A percentile compares a stretch with the other conserved stretches of the same genome.
These are phyloP conservation scores for Microtus pennsylvanicus DNA, from an alignment of 2,113 vertebrate species.

Conservation along the genomic window DNA sequence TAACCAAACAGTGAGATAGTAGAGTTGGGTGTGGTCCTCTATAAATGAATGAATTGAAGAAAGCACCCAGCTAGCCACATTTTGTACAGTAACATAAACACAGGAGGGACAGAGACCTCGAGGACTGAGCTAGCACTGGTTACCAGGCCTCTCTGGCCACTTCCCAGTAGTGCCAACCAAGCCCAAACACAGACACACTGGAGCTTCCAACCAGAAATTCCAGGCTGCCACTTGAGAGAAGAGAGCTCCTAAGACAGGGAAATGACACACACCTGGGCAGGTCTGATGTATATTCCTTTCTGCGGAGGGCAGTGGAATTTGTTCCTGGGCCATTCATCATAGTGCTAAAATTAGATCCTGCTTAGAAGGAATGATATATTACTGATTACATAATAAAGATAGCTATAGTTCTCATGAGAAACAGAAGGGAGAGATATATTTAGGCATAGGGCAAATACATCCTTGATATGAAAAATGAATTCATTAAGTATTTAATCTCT, in stretches of 20 bases:
- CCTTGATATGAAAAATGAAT: conserved; percentile 82
- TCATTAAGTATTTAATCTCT: conserved; percentile 85
- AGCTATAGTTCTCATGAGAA: conserved; percentile 83
- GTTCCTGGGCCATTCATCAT: conserved; percentile 75
- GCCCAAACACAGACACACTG: neutral
- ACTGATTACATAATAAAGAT: conserved; percentile 85
- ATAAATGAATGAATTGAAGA: neutral
- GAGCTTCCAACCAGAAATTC: conserved; percentile 18
- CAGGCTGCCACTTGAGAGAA: conserved; percentile 17
- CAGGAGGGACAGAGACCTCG: neutral
- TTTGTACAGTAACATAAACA: neutral
- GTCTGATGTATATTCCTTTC: conserved; percentile 78
- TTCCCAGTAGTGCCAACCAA: neutral
- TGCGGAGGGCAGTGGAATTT: conserved; percentile 67
- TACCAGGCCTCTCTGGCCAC: neutral
- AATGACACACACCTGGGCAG: conserved; percentile 78
- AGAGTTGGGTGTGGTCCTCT: neutral
- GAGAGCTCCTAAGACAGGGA: neutral
- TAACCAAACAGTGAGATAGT: neutral
- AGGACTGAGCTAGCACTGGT: neutral
- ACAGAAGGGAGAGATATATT: conserved; percentile 80
- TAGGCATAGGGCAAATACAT: conserved; percentile 78
- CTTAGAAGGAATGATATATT: conserved; percentile 83
- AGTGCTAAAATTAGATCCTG: conserved; percentile 82
- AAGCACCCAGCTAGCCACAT: neutral